Evolutionary conservation across 2,113 vertebrate species (phyloP).

Genomic region (Pangasianodon gigas): DNA sequence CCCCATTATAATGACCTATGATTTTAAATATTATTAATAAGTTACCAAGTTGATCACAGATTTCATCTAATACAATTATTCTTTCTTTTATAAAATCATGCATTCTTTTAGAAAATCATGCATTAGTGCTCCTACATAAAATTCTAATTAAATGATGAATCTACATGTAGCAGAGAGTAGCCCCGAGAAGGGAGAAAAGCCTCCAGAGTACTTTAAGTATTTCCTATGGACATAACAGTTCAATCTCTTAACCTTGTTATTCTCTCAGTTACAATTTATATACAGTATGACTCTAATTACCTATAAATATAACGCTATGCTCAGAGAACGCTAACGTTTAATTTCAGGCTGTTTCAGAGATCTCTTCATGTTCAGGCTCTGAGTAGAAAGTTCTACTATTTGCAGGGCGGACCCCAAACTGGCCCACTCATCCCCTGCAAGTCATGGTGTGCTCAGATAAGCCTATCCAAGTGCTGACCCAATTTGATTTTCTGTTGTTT

Average conservation of each 20-base stretch:
- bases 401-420: not conserved
- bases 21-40: not conserved
- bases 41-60: not conserved
- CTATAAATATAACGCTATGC: not conserved
- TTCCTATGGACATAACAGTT: not conserved
- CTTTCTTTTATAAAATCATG: not conserved
- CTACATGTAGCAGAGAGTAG: not conserved
- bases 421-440: conserved; percentile 1
- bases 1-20: not conserved
- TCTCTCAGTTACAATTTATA: not conserved
- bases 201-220: not conserved
- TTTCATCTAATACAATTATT: not conserved
- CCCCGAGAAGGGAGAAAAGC: not conserved
- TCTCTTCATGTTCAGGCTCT: not conserved
- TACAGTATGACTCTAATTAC: not conserved
- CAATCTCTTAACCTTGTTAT: not conserved
- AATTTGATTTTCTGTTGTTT: conserved; percentile 49
- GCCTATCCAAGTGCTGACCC: conserved; percentile 21
- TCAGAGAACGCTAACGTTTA: not conserved
- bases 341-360: not conserved
- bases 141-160: not conserved
- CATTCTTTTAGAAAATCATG: not conserved
- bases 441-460: conserved; percentile 28
- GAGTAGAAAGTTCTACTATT: not conserved
- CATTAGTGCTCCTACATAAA: no score